phyloP scores from a whole-genome alignment of 2,113 vertebrate species.

The Sphaerodactylus townsendi region DNA sequence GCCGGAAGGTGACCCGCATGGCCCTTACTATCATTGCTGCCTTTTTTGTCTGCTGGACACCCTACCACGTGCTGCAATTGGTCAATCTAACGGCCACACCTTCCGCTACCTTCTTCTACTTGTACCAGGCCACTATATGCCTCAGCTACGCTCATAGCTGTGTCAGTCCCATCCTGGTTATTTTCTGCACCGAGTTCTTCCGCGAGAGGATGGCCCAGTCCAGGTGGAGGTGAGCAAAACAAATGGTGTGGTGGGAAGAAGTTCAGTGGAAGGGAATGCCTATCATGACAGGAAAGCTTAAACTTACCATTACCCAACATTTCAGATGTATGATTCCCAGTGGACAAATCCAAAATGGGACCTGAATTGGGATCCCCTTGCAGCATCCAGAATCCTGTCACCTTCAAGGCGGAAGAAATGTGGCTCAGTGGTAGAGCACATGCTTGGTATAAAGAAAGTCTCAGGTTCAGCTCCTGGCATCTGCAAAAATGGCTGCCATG shows the following conservation, averaged over 20 bases:
- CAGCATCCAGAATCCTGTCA: neutral
- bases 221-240: neutral
- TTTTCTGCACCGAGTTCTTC: constrained; percentile 52
- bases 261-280: neutral
- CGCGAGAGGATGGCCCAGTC: constrained; percentile 38
- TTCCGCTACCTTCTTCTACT: constrained; percentile 36
- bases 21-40: constrained; percentile 36
- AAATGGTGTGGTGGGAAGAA: neutral
- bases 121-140: constrained; percentile 47
- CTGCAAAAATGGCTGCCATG: too few species aligned
- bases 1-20: constrained; percentile 40
- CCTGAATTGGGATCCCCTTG: neutral
- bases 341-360: neutral
- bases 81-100: constrained; percentile 41
- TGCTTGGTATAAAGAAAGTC: too few species aligned
- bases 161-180: constrained; percentile 48
- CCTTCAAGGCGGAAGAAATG: too few species aligned
- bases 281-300: neutral
- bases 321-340: neutral
- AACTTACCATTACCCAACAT: neutral
- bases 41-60: constrained; percentile 48
- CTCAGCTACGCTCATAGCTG: constrained; percentile 50
- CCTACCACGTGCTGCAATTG: constrained; percentile 47
- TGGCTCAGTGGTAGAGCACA: too few species aligned
- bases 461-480: too few species aligned